Evolutionary conservation across 2,797 vertebrate species (phyloP).

Genomic region (Pantherophis vulpinus): DNA sequence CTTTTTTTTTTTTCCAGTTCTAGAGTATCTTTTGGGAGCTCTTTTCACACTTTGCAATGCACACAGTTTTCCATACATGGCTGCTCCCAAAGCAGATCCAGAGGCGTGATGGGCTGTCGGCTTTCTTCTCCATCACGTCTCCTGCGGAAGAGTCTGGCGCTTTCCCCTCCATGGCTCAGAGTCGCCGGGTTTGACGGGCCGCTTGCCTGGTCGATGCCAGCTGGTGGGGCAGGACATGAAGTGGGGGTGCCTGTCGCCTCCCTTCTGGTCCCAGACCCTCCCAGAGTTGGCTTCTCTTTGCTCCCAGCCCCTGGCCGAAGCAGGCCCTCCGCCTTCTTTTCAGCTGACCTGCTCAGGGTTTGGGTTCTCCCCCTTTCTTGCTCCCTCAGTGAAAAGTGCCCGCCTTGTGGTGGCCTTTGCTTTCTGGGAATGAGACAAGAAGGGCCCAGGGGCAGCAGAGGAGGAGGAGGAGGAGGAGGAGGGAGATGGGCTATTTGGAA

Average conservation of each 20-base stretch:
- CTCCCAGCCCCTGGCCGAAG: too few relatives aligned
- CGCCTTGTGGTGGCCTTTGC: not conserved
- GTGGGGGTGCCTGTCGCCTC: not conserved
- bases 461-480: not conserved
- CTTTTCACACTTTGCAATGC: too few relatives aligned
- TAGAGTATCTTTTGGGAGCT: accelerated
- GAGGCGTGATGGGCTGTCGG: not conserved
- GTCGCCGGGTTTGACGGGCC: not conserved
- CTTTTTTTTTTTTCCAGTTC: not conserved
- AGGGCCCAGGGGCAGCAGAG: not conserved
- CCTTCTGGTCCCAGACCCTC: not conserved
- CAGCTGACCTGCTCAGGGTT: not conserved
- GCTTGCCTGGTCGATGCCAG: too few relatives aligned
- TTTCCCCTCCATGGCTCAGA: not conserved
- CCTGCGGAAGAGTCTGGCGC: too few relatives aligned
- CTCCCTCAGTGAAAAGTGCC: not conserved
- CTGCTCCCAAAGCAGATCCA: not conserved
- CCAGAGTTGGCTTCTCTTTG: not conserved
- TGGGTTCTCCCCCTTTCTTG: not conserved
- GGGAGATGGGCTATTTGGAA: not conserved
- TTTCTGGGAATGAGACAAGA: not conserved
- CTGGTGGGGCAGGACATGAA: not conserved
- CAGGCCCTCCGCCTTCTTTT: not conserved
- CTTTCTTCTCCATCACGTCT: not conserved
- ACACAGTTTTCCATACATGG: not conserved